phyloP scores from a whole-genome alignment of 1,140 invertebrate genomes.

The Ctenoplectra terminalis region DNA sequence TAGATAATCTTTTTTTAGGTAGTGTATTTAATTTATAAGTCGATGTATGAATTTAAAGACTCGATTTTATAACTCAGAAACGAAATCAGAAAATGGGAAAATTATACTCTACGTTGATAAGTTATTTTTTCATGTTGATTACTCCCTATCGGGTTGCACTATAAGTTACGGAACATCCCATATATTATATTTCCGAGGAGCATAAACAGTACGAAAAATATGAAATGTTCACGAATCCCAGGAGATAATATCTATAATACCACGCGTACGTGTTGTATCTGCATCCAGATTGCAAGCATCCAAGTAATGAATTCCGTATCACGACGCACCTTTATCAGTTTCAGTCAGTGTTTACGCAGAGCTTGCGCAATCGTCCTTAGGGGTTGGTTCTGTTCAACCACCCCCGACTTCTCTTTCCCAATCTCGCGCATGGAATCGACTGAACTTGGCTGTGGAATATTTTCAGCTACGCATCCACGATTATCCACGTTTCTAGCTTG shows the following conservation, averaged over 20 bases:
- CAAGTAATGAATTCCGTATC: slow-evolving; percentile 77
- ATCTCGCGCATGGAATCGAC: slow-evolving; percentile 43
- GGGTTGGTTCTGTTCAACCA: slow-evolving; percentile 66
- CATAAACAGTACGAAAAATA: not conserved
- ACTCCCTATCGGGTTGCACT: too few relatives aligned
- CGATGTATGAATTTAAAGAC: too few relatives aligned
- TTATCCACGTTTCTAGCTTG: not conserved
- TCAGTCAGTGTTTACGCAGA: slow-evolving; percentile 69
- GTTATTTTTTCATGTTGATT: too few relatives aligned
- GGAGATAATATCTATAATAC: slow-evolving; percentile 44
- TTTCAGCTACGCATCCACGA: not conserved
- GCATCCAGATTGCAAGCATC: slow-evolving; percentile 52
- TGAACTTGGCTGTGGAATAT: not conserved
- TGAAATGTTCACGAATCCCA: not conserved
- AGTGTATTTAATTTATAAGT: too few relatives aligned
- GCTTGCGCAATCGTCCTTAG: slow-evolving; percentile 66
- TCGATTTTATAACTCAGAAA: too few relatives aligned
- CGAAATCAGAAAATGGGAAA: too few relatives aligned
- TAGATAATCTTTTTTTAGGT: too few relatives aligned
- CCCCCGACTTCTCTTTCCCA: slow-evolving; percentile 17
- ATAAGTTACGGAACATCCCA: too few relatives aligned
- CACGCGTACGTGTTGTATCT: slow-evolving; percentile 75
- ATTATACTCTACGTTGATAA: too few relatives aligned
- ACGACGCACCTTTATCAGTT: slow-evolving; percentile 74
- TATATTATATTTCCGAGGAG: too few relatives aligned